Conservation (phyloP, 2,888 invertebrate genomes). For the Sinotaia quadrata region DNA sequence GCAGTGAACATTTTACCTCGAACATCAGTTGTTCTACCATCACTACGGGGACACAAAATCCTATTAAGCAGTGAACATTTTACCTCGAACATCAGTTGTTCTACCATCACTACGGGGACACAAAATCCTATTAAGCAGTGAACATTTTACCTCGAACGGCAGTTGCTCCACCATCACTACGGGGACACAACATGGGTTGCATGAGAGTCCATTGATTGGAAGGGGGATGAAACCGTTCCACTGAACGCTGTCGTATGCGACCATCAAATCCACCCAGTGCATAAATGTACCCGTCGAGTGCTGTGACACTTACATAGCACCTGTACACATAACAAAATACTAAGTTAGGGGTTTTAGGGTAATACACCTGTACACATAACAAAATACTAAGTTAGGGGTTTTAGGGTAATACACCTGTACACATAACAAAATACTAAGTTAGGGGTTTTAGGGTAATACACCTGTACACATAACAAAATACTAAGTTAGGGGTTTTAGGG, state of each 20-base stretch:
- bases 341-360: no score
- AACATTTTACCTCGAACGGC: conserved; percentile 51
- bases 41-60: background rate
- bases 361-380: no score
- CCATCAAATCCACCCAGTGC: conserved; percentile 86
- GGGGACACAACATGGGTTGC: conserved; percentile 74
- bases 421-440: no score
- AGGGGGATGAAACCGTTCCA: conserved; percentile 84
- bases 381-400: no score
- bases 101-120: background rate
- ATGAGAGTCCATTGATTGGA: conserved; percentile 88
- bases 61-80: background rate
- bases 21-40: background rate
- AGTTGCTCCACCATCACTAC: conserved; percentile 72
- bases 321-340: conserved; percentile 74
- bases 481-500: no score
- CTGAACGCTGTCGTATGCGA: conserved; percentile 88
- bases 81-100: background rate
- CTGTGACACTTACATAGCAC: conserved; percentile 91
- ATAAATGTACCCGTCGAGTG: conserved; percentile 79
- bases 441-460: no score
- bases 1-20: background rate
- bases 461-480: no score
- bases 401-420: no score
- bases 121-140: background rate